phyloP scores from a whole-genome alignment of 1,140 invertebrate genomes.

The Zaprionus davidi region DNA sequence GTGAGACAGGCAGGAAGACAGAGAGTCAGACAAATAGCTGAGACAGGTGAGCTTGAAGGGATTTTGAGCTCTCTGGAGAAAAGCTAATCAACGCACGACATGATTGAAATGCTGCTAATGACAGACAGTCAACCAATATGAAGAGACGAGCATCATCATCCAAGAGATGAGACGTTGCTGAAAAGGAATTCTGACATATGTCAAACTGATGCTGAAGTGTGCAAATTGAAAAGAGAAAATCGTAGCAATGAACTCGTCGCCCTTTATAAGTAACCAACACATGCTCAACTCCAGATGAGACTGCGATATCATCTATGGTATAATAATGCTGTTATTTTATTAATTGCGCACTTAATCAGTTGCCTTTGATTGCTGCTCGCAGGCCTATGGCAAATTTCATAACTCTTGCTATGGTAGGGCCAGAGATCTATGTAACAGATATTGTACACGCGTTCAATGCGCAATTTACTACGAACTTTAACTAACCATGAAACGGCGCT shows the following conservation, averaged over 20 bases:
- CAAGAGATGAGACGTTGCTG: background rate
- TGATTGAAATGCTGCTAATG: conserved; percentile 35
- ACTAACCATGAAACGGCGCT: background rate
- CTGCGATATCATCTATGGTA: background rate
- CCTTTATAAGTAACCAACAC: background rate
- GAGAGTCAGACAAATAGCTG: background rate
- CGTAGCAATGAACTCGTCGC: background rate
- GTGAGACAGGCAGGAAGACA: background rate
- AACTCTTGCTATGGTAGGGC: background rate
- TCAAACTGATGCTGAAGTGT: background rate
- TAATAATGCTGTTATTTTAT: background rate
- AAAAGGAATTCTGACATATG: conserved; percentile 1
- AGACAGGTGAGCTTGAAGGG: background rate
- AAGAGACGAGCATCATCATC: background rate
- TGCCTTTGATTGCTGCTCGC: background rate
- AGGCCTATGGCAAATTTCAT: background rate
- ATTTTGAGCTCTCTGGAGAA: background rate
- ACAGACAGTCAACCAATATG: conserved; percentile 10
- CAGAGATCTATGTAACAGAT: conserved; percentile 1
- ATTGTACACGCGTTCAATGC: background rate
- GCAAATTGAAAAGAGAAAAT: background rate
- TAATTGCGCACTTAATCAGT: conserved; percentile 1
- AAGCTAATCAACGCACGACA: conserved; percentile 33
- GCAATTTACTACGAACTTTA: background rate
- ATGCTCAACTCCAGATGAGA: background rate